Conservation (phyloP, 2,888 invertebrate genomes). For the Phyto melanocephala region DNA sequence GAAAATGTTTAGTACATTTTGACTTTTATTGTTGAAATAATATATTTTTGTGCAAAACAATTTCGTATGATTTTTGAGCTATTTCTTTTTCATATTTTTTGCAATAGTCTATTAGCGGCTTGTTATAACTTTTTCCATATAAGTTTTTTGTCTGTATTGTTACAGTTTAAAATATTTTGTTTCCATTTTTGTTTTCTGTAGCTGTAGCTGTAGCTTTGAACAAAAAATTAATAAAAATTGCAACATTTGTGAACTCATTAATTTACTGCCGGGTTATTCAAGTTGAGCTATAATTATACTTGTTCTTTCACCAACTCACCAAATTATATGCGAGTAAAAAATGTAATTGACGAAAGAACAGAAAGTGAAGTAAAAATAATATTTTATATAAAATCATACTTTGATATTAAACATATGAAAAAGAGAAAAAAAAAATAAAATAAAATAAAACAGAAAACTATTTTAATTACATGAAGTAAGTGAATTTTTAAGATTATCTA, state of each 20-base stretch:
- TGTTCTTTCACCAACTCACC: neutral
- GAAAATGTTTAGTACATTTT: slow-evolving; percentile 42
- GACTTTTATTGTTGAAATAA: slow-evolving; percentile 60
- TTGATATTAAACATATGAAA: slow-evolving; percentile 7
- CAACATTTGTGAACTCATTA: slow-evolving; percentile 60
- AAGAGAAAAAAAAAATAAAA: neutral
- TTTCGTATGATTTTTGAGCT: slow-evolving; percentile 13
- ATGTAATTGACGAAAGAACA: slow-evolving; percentile 16
- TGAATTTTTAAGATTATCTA: neutral
- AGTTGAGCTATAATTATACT: slow-evolving; percentile 44
- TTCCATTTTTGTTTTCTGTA: slow-evolving; percentile 29
- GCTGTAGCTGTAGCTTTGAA: neutral
- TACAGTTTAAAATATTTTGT: slow-evolving; percentile 25
- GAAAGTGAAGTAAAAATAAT: neutral
- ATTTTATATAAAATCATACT: slow-evolving; percentile 33
- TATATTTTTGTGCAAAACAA: slow-evolving; percentile 48
- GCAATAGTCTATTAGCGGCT: slow-evolving; percentile 23
- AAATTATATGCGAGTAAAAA: neutral
- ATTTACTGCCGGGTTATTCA: slow-evolving; percentile 45
- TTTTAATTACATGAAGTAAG: slow-evolving; percentile 43
- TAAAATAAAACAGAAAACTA: slow-evolving; percentile 5
- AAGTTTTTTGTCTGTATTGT: slow-evolving; percentile 25
- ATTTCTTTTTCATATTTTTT: neutral
- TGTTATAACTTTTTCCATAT: slow-evolving; percentile 52
- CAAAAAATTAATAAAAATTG: neutral